Conservation (phyloP, 2,888 invertebrate species). For the Caenorhabditis angaria region DNA sequence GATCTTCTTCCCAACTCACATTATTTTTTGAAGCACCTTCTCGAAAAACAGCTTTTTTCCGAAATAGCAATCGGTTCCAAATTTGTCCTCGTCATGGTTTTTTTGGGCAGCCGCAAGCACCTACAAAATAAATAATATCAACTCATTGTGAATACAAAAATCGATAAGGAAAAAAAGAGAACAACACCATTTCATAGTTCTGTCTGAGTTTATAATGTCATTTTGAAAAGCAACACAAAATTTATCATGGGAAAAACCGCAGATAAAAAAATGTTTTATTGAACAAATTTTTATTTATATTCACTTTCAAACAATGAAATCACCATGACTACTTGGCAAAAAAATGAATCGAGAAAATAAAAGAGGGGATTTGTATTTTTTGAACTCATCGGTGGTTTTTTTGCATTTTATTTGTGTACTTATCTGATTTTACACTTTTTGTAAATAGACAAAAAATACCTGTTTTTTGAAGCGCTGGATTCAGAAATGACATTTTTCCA, state of each 20-base stretch:
- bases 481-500: no score
- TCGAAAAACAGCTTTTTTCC: background rate
- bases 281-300: background rate
- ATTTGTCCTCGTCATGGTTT: background rate
- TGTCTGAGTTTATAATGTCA: no score
- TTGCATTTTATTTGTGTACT: background rate
- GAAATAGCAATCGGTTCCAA: background rate
- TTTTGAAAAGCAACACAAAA: no score
- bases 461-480: no score
- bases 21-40: background rate
- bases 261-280: background rate
- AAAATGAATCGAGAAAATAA: background rate
- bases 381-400: conserved; percentile 2
- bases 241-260: no score
- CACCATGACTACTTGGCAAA: background rate
- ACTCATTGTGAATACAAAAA: no score
- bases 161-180: no score
- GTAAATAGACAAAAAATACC: no score
- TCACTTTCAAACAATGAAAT: background rate
- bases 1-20: no score
- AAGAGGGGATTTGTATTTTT: conserved; percentile 6
- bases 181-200: no score
- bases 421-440: no score
- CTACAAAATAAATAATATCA: no score
- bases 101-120: background rate